Evolutionary conservation across 2,797 vertebrate genomes (phyloP).

Genomic region (Cuculus canorus): DNA sequence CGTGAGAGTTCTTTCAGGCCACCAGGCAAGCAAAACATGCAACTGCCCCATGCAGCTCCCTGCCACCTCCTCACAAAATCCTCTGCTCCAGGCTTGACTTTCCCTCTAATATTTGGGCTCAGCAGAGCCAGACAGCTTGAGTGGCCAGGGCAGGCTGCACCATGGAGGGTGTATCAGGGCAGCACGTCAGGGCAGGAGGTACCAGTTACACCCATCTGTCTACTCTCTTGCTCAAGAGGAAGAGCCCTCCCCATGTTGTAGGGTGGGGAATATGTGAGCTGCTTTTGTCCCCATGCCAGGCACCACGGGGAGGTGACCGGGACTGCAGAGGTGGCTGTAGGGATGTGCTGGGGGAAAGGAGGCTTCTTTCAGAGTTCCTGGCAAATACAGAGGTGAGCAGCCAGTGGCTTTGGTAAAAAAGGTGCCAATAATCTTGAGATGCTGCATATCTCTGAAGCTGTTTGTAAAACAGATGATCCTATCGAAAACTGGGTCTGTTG

Average conservation of each 20-base stretch:
- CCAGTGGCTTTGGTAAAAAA: not conserved
- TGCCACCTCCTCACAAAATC: not conserved
- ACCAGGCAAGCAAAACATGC: not conserved
- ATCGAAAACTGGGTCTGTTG: not conserved
- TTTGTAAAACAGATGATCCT: not conserved
- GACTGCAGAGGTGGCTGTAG: accelerated
- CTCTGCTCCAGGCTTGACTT: not conserved
- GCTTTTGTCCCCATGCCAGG: not conserved
- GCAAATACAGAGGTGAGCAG: not conserved
- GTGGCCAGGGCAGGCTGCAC: not conserved
- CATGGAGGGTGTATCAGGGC: accelerated
- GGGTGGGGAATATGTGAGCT: not conserved
- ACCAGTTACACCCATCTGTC: not conserved
- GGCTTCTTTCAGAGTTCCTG: not conserved
- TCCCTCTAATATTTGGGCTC: not conserved
- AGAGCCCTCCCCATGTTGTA: not conserved
- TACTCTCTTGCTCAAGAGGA: accelerated
- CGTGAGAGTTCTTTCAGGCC: not conserved
- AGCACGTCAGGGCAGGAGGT: not conserved
- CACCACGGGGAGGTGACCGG: accelerated
- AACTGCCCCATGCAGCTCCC: not conserved
- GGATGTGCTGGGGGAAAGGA: accelerated
- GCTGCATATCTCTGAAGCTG: not conserved
- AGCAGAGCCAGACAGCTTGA: not conserved
- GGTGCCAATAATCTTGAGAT: not conserved